These are phyloP conservation scores for Chondrilla cf. caribensis DNA, from an alignment of 37 sponge, comb jelly and placozoan genomes.

Conservation along the genomic window DNA sequence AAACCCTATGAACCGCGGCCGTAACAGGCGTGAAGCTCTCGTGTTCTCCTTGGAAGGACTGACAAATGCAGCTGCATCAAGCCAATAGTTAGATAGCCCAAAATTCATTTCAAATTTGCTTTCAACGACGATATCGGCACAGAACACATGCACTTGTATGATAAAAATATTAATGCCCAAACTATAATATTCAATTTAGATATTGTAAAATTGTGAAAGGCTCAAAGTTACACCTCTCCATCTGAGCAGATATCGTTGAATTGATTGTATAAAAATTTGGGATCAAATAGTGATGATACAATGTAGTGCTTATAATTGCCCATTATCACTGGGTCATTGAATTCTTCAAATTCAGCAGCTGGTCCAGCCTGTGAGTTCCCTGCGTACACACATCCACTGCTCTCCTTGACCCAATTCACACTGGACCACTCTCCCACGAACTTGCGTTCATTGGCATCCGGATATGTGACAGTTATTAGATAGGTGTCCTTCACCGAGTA, in stretches of 20 bases:
- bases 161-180: too few species aligned
- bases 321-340: constrained; percentile 17
- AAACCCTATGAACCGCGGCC: too few species aligned
- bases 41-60: too few species aligned
- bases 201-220: too few species aligned
- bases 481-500: neutral
- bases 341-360: neutral
- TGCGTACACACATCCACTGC: neutral
- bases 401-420: neutral
- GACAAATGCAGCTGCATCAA: too few species aligned
- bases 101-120: too few species aligned
- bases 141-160: too few species aligned
- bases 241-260: constrained; percentile 12
- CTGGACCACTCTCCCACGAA: neutral
- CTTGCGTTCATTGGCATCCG: neutral
- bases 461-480: constrained; percentile 1
- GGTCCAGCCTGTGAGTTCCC: constrained; percentile 9
- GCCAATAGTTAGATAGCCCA: too few species aligned
- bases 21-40: too few species aligned
- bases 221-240: too few species aligned
- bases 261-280: neutral
- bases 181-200: too few species aligned
- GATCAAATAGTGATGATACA: constrained; percentile 3
- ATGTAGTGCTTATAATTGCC: constrained; percentile 1
- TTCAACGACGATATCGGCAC: too few species aligned